A percentile compares a stretch with the other conserved stretches of the same genome.
These are phyloP conservation scores for Hippopotamus amphibius DNA, from an alignment of 2,113 vertebrate genomes.

Conservation along the genomic window DNA sequence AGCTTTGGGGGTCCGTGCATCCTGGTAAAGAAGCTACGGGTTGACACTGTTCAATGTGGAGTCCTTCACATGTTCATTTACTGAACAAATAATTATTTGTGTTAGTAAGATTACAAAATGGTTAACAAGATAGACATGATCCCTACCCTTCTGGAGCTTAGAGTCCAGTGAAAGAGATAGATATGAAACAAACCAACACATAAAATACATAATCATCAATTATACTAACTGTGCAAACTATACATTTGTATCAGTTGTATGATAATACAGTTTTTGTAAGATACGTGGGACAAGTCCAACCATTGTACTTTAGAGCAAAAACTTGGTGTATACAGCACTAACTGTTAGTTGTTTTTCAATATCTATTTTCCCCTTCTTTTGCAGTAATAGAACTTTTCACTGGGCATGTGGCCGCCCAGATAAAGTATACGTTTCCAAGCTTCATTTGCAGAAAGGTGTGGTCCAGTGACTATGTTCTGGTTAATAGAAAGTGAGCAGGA, in stretches of 20 bases:
- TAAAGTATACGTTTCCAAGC: background rate
- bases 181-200: background rate
- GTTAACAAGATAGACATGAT: background rate
- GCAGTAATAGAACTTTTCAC: background rate
- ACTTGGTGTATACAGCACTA: background rate
- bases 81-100: constrained; percentile 11
- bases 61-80: background rate
- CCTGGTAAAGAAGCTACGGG: background rate
- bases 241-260: background rate
- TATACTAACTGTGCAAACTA: background rate
- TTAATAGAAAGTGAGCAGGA: background rate
- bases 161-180: background rate
- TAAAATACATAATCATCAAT: background rate
- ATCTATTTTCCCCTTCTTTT: background rate
- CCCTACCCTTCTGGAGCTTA: background rate
- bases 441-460: background rate
- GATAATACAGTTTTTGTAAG: background rate
- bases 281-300: background rate
- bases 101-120: background rate
- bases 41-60: background rate
- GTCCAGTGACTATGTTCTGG: background rate
- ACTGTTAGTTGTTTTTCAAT: background rate
- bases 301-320: background rate
- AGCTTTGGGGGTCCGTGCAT: background rate
- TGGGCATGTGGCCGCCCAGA: background rate